phyloP scores from a whole-genome alignment of 1,140 invertebrate genomes.

The Hetaerina americana region DNA sequence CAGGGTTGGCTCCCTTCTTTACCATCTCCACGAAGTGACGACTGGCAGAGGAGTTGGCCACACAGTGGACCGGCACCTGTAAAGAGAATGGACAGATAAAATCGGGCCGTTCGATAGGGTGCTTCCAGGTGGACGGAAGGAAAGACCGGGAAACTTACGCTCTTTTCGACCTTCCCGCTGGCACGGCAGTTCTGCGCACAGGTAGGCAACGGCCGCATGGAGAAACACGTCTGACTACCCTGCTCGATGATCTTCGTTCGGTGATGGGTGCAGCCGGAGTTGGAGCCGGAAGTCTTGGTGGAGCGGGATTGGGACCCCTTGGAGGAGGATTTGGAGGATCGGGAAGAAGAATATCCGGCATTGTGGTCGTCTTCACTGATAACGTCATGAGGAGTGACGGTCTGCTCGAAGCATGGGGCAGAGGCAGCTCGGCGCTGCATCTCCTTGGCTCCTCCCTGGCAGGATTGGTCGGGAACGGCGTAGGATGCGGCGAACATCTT shows the following conservation, averaged over 20 bases:
- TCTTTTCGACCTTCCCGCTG: slow-evolving; percentile 21
- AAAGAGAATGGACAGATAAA: not conserved
- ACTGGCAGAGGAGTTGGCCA: slow-evolving; percentile 27
- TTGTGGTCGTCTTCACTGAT: slow-evolving; percentile 23
- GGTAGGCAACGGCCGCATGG: slow-evolving; percentile 29
- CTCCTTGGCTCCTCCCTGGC: slow-evolving; percentile 26
- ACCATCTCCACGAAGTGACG: slow-evolving; percentile 34
- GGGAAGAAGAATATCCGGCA: slow-evolving; percentile 1
- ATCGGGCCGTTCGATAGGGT: not conserved
- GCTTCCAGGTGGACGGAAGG: not conserved
- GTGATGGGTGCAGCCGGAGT: slow-evolving; percentile 18
- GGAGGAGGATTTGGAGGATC: slow-evolving; percentile 18
- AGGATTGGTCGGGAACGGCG: slow-evolving; percentile 30
- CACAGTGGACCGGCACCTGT: slow-evolving; percentile 36
- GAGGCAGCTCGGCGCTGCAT: slow-evolving; percentile 23
- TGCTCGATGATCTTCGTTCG: slow-evolving; percentile 35
- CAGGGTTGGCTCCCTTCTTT: slow-evolving; percentile 38
- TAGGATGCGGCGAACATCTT: slow-evolving; percentile 40
- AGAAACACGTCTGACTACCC: slow-evolving; percentile 38
- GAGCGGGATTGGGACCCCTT: slow-evolving; percentile 5
- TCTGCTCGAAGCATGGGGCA: slow-evolving; percentile 26
- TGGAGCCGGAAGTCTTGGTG: slow-evolving; percentile 12
- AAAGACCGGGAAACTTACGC: not conserved
- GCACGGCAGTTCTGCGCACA: slow-evolving; percentile 32
- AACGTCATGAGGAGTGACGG: slow-evolving; percentile 29